Conservation (phyloP, 1,140 invertebrate genomes). For the Magallana gigas region DNA sequence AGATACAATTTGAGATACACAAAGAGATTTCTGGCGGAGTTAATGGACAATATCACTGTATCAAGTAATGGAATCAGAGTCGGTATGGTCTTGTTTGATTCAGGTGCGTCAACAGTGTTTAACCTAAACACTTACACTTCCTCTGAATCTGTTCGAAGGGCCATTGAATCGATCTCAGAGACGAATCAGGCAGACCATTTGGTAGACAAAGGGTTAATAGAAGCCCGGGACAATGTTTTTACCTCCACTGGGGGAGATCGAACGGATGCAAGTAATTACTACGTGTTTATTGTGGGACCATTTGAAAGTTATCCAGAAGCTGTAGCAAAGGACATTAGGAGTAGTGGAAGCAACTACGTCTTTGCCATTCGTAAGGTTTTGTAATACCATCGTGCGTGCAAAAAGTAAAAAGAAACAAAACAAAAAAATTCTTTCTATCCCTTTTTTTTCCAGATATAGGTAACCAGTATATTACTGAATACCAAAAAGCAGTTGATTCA, state of each 20-base stretch:
- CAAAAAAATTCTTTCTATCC: too few species aligned
- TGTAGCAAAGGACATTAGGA: not conserved
- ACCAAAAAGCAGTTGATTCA: not conserved
- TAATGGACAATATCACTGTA: not conserved
- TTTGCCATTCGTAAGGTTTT: constrained; percentile 6
- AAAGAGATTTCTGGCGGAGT: not conserved
- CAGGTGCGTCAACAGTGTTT: not conserved
- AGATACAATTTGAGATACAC: not conserved
- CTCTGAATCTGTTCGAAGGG: not conserved
- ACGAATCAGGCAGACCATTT: not conserved
- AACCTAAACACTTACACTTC: not conserved
- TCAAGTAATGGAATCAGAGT: not conserved
- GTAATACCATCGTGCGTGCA: not conserved
- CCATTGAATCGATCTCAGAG: not conserved
- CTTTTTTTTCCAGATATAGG: not conserved
- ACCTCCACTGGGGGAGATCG: not conserved
- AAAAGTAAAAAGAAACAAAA: not conserved
- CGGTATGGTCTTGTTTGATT: not conserved
- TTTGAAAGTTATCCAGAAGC: not conserved
- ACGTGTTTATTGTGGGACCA: constrained; percentile 7
- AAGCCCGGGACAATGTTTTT: constrained; percentile 5
- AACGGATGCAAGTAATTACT: not conserved
- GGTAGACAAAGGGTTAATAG: not conserved
- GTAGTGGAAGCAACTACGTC: not conserved
- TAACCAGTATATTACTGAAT: not conserved